Conservation (phyloP, 1,140 invertebrate species). For the Orius insidiosus region DNA sequence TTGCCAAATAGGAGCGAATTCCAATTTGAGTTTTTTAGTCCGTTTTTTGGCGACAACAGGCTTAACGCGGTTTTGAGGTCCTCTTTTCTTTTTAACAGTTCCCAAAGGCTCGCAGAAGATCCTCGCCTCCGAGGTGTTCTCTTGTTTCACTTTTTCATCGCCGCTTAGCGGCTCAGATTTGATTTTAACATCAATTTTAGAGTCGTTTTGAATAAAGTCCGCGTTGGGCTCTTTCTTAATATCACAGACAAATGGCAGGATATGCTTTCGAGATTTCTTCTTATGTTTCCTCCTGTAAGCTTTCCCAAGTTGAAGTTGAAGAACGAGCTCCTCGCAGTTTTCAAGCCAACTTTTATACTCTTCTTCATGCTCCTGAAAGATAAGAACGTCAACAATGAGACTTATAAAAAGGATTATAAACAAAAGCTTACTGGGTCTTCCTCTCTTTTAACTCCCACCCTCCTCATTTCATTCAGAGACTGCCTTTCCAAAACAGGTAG, state of each 20-base stretch:
- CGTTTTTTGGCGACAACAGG: too few species aligned
- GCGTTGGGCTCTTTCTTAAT: not conserved
- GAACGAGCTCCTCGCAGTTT: constrained; percentile 1
- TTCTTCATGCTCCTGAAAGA: constrained; percentile 6
- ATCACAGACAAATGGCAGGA: not conserved
- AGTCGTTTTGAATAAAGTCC: not conserved
- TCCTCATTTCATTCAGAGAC: not conserved
- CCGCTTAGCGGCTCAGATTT: constrained; percentile 3
- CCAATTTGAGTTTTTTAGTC: constrained; percentile 36
- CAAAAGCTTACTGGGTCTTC: constrained; percentile 1
- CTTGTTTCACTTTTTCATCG: constrained; percentile 11
- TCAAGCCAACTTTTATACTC: constrained; percentile 6
- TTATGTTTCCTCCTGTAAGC: too few species aligned
- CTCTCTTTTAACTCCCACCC: constrained; percentile 7
- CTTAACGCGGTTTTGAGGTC: constrained; percentile 4
- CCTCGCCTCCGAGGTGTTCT: constrained; percentile 15
- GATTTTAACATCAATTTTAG: not conserved
- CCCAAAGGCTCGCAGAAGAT: constrained; percentile 15
- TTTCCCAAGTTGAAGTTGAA: not conserved
- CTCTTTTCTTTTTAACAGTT: constrained; percentile 5
- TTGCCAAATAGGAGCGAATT: constrained; percentile 40
- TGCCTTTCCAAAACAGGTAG: constrained; percentile 38
- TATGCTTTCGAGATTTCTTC: too few species aligned
- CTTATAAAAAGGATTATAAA: too few species aligned
- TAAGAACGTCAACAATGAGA: not conserved